Evolutionary conservation across 2,888 invertebrate genomes (phyloP).

Genomic region (Ceramica pisi): DNA sequence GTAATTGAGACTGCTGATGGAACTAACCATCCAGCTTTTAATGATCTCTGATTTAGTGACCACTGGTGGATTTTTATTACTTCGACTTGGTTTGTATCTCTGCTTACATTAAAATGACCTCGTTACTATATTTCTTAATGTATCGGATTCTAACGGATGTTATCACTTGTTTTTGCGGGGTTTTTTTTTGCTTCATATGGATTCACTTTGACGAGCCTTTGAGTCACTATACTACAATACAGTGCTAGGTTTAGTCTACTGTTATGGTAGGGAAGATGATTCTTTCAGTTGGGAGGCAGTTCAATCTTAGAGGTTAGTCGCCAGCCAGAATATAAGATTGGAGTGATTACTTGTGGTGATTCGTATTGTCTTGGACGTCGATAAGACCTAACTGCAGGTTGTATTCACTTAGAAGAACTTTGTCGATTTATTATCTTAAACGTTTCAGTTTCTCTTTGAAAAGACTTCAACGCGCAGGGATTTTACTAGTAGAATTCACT

Average conservation of each 20-base stretch:
- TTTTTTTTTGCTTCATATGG: too few relatives aligned
- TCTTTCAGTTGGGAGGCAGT: neutral
- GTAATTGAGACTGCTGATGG: neutral
- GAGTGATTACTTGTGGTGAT: neutral
- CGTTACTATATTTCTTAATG: constrained; percentile 19
- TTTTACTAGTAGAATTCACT: neutral
- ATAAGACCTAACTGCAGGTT: neutral
- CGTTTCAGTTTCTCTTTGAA: neutral
- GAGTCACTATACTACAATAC: neutral
- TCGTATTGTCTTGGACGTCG: neutral
- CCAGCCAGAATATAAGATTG: constrained; percentile 19
- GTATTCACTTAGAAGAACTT: neutral
- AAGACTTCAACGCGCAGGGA: constrained; percentile 38
- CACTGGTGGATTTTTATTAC: neutral
- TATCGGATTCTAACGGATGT: neutral
- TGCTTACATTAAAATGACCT: neutral
- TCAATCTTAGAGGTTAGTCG: constrained; percentile 19
- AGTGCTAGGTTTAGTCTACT: neutral
- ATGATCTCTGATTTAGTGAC: neutral
- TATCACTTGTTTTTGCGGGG: constrained; percentile 1
- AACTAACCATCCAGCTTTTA: neutral
- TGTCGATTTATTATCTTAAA: neutral
- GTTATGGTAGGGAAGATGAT: neutral
- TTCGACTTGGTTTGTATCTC: neutral
- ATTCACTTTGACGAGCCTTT: neutral